These are phyloP conservation scores for Anguilla rostrata DNA, from an alignment of 2,113 vertebrate species.

Conservation along the genomic window DNA sequence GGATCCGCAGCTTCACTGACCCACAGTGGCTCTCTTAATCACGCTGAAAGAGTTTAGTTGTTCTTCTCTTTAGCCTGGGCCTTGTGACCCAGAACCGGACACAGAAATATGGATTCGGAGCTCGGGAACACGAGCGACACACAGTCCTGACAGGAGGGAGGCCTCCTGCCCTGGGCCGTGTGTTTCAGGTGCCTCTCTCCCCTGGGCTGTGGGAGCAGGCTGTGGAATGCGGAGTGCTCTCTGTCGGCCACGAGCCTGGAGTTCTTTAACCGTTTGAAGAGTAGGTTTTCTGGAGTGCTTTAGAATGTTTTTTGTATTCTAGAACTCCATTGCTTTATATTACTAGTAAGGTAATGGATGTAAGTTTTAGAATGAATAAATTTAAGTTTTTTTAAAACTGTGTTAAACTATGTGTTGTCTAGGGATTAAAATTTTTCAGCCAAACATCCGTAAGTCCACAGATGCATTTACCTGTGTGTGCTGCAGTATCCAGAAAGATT, in stretches of 20 bases:
- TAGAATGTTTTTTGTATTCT: no score
- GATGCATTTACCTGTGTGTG: neutral
- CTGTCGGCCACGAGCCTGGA: neutral
- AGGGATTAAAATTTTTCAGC: no score
- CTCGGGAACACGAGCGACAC: slow-evolving; percentile 49
- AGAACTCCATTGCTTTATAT: no score
- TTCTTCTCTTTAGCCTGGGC: slow-evolving; percentile 62
- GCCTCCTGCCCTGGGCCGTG: neutral
- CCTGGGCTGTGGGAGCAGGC: neutral
- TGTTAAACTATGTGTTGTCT: no score
- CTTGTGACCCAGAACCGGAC: slow-evolving; percentile 65
- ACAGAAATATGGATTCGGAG: slow-evolving; percentile 51
- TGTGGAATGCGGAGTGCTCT: neutral
- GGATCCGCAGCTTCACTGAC: slow-evolving; percentile 60
- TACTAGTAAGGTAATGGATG: no score
- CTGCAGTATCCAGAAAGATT: neutral
- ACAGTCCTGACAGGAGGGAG: neutral
- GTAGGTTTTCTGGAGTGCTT: no score
- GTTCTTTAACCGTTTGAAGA: no score
- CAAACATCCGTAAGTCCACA: neutral
- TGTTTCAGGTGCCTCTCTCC: neutral
- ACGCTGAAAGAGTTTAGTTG: slow-evolving; percentile 72
- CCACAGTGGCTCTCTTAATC: slow-evolving; percentile 67
- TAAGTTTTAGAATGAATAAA: no score
- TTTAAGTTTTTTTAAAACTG: no score